Evolutionary conservation across 1,140 invertebrate species (phyloP), one percentile per base, ranked within the genome.

Genomic region (Drosophila bocqueti): DNA sequence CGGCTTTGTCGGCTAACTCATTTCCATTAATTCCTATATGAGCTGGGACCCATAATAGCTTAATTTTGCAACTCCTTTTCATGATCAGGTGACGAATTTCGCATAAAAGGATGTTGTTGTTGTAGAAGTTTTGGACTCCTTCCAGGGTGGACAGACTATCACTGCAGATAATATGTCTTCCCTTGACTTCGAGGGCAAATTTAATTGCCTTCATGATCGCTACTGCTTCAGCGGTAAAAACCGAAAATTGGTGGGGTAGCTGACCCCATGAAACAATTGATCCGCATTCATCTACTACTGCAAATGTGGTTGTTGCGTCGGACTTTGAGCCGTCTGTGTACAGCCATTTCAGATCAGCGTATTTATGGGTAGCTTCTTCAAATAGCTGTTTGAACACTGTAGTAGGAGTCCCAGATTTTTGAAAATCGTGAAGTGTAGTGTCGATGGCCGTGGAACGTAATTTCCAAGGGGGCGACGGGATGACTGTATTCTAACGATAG

Each of bases 271-370:
- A 42, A n/a, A 38, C 21, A n/a, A 60, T 38, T 31, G 34, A 10
- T 59, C 29, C 29, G 50, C 2, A 29, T 26, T 58, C n/a, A n/a
- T 50, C 45, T 9, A 60, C 65, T 9, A 67, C 55, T 49, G 36
- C 36, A 26, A 60, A 61, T 0, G 57, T 13, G 9, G 36, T 68
- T 10, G 46, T 13, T 4, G 7, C 38, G 21, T 43, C 16, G 13
- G 21, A 38, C 8, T 49, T 62, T 10, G 59, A 47, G 4, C 59
- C 29, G 15, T 61, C 43, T 1, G 43, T 61, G 9, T 49, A 34
- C 4, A 34, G 11, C 29, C 45, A 61, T 26, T 34, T 47, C 59
- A 29, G 8, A 26, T 62, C n/a, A 10, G 36, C 18, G 36, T 63
- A 54, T 3, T 64, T 54, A 6, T 54, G 4, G n/a, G 49, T 52